A percentile compares a stretch with the other conserved stretches of the same genome.
Evolutionary conservation across 2,113 vertebrate species (phyloP).

Genomic region (Rissa tridactyla): DNA sequence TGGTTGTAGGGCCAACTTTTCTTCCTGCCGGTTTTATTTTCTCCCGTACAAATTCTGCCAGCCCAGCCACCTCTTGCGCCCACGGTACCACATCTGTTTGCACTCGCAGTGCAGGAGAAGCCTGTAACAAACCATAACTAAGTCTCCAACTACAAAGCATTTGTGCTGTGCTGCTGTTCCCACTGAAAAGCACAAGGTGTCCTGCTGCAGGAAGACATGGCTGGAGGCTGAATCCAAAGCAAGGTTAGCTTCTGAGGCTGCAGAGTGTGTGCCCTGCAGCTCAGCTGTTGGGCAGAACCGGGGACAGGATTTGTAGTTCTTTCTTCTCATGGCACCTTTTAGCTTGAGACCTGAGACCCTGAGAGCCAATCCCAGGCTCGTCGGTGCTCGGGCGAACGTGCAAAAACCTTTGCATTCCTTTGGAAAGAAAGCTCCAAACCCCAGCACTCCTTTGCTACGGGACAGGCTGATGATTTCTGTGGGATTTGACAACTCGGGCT

Average conservation of each 20-base stretch:
- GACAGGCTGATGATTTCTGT: neutral
- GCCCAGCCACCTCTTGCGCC: neutral
- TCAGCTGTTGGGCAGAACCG: neutral
- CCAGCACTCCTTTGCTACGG: neutral
- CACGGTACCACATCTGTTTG: neutral
- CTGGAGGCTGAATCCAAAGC: neutral
- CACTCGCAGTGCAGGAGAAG: neutral
- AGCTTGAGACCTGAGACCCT: neutral
- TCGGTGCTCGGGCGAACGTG: rapidly evolving
- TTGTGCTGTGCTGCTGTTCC: neutral
- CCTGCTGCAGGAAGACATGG: neutral
- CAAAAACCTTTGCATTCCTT: neutral
- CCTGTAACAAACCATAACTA: neutral
- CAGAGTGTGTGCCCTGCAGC: neutral
- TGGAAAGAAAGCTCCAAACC: neutral
- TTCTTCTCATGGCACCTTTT: neutral
- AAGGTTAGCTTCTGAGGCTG: neutral
- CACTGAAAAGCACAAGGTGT: neutral
- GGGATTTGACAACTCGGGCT: rapidly evolving
- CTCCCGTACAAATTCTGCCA: neutral
- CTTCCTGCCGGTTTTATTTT: neutral
- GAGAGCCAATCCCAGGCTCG: neutral
- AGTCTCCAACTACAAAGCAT: neutral
- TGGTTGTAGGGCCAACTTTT: neutral
- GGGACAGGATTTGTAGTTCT: neutral